Evolutionary conservation across 2,113 vertebrate genomes (phyloP), one percentile per base, ranked within the genome.

Genomic region (Neopipo cinnamomea): DNA sequence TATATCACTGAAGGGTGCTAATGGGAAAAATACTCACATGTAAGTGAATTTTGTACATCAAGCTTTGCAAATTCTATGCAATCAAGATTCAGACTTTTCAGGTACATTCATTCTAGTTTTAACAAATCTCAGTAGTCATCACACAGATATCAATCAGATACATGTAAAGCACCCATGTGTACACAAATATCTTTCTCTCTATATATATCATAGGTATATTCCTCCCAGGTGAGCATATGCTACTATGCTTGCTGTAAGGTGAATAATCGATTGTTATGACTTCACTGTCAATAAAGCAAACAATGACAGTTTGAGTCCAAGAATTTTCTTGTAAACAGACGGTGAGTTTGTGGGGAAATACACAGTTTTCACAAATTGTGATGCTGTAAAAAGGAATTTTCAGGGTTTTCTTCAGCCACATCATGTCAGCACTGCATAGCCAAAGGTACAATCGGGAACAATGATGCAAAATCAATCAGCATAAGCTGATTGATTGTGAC

Each of bases 401-500:
- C 53, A 63, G 33, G 63, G 49, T 28, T 88, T 89, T 89, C 35
- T 78, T 94, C 39, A 91, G 52, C 73, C 62, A 68, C 44, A 91
- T 79, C 62, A 33, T 20, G 71, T 80, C 53, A 94, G 71, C 91
- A 94, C 74, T 95, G 89, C 90, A 44, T 44, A 44, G 44, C 44
- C 18, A 44, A 44, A 44, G 44, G 44, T 44, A 44, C 44, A 97
- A 87, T 77, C 17, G 61, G 44, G 39, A 88, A 52, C 33, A 83
- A 89, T 3, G 11, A 58, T 90, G 50, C 53, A 72, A 94, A 97
- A 85, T n/a, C 35, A 77, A 77, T 27, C 52, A 88, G 91, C 1
- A 20, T 39, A 93, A 78, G 44, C 39, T 87, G 91, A 96, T 37
- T 92, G 80, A 89, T 78, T 91, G 70, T 90, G 92, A 96, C 77